A percentile compares a stretch with the other conserved stretches of the same genome.
These are phyloP conservation scores for Oxytorus armatus DNA, from an alignment of 2,888 invertebrate genomes.

Conservation along the genomic window DNA sequence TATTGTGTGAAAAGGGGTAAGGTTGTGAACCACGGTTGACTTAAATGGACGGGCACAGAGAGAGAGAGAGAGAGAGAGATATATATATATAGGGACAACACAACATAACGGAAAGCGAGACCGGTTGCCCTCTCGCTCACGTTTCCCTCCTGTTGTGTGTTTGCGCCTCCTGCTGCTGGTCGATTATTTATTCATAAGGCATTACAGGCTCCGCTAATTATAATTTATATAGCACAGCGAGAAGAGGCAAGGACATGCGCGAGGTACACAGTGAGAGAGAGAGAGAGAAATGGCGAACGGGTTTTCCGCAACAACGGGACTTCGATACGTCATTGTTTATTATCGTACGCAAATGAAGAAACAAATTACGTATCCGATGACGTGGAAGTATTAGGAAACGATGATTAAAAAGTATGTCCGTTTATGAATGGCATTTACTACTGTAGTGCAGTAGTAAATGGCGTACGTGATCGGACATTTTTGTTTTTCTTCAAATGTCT, in stretches of 20 bases:
- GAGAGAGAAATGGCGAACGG: neutral
- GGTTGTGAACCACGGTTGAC: slow-evolving; percentile 59
- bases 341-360: neutral
- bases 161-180: slow-evolving; percentile 75
- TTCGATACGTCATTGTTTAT: neutral
- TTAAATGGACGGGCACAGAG: slow-evolving; percentile 64
- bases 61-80: no score
- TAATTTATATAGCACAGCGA: slow-evolving; percentile 80
- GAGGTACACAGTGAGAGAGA: slow-evolving; percentile 14
- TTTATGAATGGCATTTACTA: no score
- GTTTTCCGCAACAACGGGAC: neutral
- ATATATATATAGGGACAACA: no score
- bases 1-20: slow-evolving; percentile 5
- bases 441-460: neutral
- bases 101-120: slow-evolving; percentile 26
- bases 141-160: slow-evolving; percentile 45
- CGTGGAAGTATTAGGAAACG: neutral
- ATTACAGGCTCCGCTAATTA: slow-evolving; percentile 82
- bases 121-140: slow-evolving; percentile 29
- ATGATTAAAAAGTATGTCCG: neutral
- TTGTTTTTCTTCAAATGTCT: no score
- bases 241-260: slow-evolving; percentile 77
- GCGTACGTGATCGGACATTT: neutral
- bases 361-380: neutral
- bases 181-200: slow-evolving; percentile 82